Evolutionary conservation across 2,797 vertebrate species (phyloP).

Genomic region (Chaunax sp.): DNA sequence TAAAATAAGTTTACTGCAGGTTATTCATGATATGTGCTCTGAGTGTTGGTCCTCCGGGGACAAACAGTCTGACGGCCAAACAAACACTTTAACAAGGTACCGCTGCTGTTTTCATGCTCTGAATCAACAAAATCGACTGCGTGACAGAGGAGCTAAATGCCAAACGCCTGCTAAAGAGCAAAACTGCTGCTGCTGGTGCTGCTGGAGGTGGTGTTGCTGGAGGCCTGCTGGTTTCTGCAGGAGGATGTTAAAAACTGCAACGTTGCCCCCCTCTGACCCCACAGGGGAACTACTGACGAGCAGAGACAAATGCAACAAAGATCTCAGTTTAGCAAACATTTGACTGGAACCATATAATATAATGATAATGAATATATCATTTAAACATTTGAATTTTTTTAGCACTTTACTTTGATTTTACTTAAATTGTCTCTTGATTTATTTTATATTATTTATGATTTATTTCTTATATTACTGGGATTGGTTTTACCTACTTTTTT

Average conservation of each 20-base stretch:
- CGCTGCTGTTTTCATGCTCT: slow-evolving; percentile 53
- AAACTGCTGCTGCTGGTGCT: slow-evolving; percentile 4
- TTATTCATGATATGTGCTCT: slow-evolving; percentile 48
- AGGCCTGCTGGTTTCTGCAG: background rate
- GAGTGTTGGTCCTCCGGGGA: slow-evolving; percentile 26
- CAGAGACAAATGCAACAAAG: background rate
- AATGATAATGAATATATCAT: background rate
- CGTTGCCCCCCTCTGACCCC: slow-evolving; percentile 65
- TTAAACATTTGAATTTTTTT: background rate
- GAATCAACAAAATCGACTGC: slow-evolving; percentile 56
- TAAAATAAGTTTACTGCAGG: slow-evolving; percentile 49
- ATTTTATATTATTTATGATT: too few species aligned
- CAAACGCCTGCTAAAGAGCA: slow-evolving; percentile 39
- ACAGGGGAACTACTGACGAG: slow-evolving; percentile 17
- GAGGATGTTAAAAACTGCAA: slow-evolving; percentile 36
- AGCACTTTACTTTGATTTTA: too few species aligned
- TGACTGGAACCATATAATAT: too few species aligned
- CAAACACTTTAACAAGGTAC: slow-evolving; percentile 64
- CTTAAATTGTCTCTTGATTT: background rate
- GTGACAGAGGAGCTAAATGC: slow-evolving; percentile 58
- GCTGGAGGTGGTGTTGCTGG: slow-evolving; percentile 5
- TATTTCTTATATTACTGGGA: too few species aligned
- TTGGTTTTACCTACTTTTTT: too few species aligned
- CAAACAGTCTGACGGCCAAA: slow-evolving; percentile 42
- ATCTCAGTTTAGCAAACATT: too few species aligned